These are phyloP conservation scores for Podargus strigoides DNA, from an alignment of 2,797 vertebrate species.

Conservation along the genomic window DNA sequence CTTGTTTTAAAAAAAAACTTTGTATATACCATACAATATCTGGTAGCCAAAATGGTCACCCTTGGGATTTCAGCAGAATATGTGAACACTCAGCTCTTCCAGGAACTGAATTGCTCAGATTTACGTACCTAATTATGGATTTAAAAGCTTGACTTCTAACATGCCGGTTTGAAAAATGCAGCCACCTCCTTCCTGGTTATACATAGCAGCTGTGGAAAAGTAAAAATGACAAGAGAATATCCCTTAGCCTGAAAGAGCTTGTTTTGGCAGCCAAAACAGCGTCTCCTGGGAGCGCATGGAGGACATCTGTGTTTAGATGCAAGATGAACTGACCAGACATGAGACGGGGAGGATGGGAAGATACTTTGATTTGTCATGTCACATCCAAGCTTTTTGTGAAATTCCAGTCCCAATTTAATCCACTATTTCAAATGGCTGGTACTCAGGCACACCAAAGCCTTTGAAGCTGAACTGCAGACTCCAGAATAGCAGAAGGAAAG, in stretches of 20 bases:
- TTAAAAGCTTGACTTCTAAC: background rate
- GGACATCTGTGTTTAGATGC: background rate
- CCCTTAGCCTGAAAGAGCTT: background rate
- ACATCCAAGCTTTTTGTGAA: background rate
- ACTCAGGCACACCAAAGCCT: background rate
- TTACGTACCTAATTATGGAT: background rate
- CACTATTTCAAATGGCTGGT: background rate
- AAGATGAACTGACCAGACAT: background rate
- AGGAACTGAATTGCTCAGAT: background rate
- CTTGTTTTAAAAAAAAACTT: background rate
- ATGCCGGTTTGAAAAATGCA: background rate
- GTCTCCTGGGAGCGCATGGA: rapidly evolving
- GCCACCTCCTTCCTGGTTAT: background rate
- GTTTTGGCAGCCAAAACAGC: background rate
- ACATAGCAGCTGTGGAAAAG: background rate
- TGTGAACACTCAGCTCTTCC: background rate
- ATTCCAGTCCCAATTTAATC: background rate
- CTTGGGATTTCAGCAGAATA: background rate
- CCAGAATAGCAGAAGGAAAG: background rate
- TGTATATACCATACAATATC: background rate
- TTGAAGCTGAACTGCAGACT: background rate
- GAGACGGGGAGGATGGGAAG: background rate
- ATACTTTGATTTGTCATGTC: background rate
- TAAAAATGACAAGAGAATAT: background rate
- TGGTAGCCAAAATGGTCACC: background rate